Conservation (phyloP, 2,888 invertebrate genomes). For the Tenthredo notha region DNA sequence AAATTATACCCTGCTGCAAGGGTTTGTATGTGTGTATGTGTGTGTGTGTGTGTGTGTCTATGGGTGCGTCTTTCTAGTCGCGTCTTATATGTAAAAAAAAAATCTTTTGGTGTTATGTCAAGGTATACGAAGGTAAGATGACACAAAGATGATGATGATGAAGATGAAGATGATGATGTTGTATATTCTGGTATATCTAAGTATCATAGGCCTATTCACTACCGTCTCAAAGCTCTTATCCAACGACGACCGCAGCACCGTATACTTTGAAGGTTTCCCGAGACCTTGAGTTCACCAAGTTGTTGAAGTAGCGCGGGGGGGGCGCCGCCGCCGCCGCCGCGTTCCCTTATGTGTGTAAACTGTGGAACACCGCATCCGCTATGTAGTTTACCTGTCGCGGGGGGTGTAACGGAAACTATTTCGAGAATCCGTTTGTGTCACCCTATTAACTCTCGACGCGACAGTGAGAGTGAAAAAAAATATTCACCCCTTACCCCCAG, state of each 20-base stretch:
- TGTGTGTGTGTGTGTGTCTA: neutral
- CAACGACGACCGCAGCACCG: neutral
- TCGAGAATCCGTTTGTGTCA: neutral
- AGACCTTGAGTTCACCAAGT: conserved; percentile 15
- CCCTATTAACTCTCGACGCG: neutral
- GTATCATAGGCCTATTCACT: conserved; percentile 36
- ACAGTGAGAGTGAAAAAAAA: neutral
- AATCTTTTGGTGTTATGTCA: neutral
- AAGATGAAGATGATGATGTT: neutral
- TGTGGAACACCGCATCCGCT: conserved; percentile 16
- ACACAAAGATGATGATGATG: neutral
- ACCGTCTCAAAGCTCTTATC: conserved; percentile 31
- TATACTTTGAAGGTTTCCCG: conserved; percentile 25
- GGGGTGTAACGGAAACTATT: conserved; percentile 4
- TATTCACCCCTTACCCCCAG: no score
- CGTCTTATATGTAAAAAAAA: neutral
- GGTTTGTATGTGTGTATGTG: no score
- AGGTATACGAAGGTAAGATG: neutral
- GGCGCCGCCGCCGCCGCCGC: no score
- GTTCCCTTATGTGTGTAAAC: neutral
- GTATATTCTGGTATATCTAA: neutral
- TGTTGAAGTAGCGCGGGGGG: neutral
- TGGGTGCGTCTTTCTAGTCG: neutral
- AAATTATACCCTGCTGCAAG: conserved; percentile 25
- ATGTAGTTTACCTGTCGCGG: conserved; percentile 8